Base-by-base conservation (phyloP, 2,113 vertebrate genomes). In the Orcinus orca region DNA sequence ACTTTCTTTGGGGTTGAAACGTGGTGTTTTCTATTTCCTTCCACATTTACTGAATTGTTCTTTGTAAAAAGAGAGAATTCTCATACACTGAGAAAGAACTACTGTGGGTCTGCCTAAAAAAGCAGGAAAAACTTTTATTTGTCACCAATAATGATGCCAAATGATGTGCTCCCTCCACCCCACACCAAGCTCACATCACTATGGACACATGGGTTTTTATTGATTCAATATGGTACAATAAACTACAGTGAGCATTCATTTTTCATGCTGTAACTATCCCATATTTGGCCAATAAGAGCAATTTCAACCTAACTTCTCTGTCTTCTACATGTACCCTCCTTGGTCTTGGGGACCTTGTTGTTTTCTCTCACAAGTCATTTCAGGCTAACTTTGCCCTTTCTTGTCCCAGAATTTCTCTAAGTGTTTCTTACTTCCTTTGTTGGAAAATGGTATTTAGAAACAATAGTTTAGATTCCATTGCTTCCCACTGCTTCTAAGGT, bases 151-250 rank as follows among this genome's bases (percentile, higher is more conserved):
- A 89, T 2, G 38, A 81, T 8, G 62, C 9, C 23, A 26, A 73
- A 20, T 2, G 70, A 9, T 25, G 5, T 9, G 13, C 8, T 13
- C 29, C 33, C 55, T 44, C 50, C 14, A 4, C 18, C 13, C 12
- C 7, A 12, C 3, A 11, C 26, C 36, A 2, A 3, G 5, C 58
- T 50, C 33, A 2, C 0, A 5, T n/a, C 3, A 2, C 17, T 8
- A 3, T 10, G 58, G n/a, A 25, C 82, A 73, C 70, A 3, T 9
- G 8, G 31, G 23, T 14, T 70, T 76, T 25, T 20, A 50, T 6
- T 20, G 36, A 41, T 8, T 44, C 53, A 21, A 1, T 4, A 23
- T 17, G 53, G 21, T 3, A 7, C 6, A 11, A 33, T 8, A 65
- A 41, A n/a, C 15, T 2, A 10, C 17, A 15, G 3, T 6, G 5